Conservation (phyloP, 2,888 invertebrate genomes). For the Chrysolina haemoptera region DNA sequence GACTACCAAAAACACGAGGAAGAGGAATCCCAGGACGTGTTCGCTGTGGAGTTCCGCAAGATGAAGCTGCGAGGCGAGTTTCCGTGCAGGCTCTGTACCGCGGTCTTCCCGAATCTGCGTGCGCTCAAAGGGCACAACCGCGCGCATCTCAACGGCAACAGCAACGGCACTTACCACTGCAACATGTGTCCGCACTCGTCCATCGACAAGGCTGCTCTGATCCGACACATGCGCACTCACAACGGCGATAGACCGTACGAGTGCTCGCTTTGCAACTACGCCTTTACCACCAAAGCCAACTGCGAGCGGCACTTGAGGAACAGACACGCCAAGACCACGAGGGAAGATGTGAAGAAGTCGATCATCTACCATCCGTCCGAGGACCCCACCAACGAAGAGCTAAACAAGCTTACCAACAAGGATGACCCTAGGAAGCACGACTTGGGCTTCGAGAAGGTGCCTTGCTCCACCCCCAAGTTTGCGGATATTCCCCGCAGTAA, state of each 20-base stretch:
- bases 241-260: constrained; percentile 96
- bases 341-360: constrained; percentile 90
- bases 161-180: constrained; percentile 87
- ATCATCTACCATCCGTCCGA: constrained; percentile 91
- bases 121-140: constrained; percentile 93
- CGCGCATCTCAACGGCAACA: constrained; percentile 85
- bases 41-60: constrained; percentile 87
- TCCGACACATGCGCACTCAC: constrained; percentile 93
- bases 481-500: constrained; percentile 43
- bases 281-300: constrained; percentile 97
- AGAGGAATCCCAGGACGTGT: constrained; percentile 87
- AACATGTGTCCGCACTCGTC: constrained; percentile 94
- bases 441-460: constrained; percentile 58
- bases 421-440: constrained; percentile 73
- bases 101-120: constrained; percentile 89
- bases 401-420: constrained; percentile 71
- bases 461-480: constrained; percentile 64
- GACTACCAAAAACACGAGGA: constrained; percentile 69
- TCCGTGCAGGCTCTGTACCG: constrained; percentile 90
- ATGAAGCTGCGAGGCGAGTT: constrained; percentile 93
- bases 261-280: constrained; percentile 95
- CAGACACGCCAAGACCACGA: constrained; percentile 87
- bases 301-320: constrained; percentile 96
- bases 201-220: constrained; percentile 91
- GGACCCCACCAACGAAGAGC: constrained; percentile 85